A percentile compares a stretch with the other conserved stretches of the same genome.
phyloP scores from a whole-genome alignment of 2,113 vertebrate genomes.

The Alethe castanea region DNA sequence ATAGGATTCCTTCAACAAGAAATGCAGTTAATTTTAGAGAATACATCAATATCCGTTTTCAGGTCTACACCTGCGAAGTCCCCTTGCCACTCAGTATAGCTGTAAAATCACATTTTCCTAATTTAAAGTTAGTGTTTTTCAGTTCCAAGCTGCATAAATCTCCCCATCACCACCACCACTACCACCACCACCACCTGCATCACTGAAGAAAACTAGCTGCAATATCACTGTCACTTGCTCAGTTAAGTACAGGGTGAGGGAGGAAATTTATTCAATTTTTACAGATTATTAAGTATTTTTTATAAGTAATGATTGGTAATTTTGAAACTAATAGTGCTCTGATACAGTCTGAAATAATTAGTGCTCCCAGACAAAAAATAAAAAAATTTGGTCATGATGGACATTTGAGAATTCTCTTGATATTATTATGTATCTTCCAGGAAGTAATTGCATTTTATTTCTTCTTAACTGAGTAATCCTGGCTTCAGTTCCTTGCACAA shows the following conservation, averaged over 20 bases:
- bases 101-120: neutral
- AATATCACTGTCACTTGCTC: neutral
- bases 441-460: neutral
- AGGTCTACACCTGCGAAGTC: neutral
- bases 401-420: neutral
- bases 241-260: neutral
- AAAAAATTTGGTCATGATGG: neutral
- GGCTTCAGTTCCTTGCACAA: neutral
- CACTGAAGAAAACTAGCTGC: neutral
- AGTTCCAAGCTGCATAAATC: neutral
- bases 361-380: neutral
- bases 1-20: neutral
- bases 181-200: neutral
- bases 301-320: neutral
- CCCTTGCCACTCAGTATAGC: neutral
- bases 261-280: neutral
- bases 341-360: neutral
- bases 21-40: conserved; percentile 19
- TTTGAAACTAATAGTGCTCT: neutral
- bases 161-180: neutral
- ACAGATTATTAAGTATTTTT: neutral
- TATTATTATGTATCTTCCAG: neutral
- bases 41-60: neutral
- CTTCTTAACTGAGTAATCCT: neutral
- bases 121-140: neutral